phyloP scores from a whole-genome alignment of 1,140 invertebrate genomes.

The Helicoverpa armigera region DNA sequence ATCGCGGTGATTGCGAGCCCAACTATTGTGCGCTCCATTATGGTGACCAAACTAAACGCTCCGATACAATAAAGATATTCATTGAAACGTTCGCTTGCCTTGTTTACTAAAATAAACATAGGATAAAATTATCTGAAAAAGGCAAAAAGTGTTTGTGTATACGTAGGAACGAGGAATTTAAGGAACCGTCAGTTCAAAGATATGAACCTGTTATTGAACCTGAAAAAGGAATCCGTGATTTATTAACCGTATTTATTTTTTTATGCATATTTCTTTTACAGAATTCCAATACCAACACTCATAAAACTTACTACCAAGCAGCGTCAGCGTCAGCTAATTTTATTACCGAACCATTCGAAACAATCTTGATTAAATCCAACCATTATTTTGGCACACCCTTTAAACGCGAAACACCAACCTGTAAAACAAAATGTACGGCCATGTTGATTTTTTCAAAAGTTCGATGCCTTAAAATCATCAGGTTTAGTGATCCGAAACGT shows the following conservation, averaged over 20 bases:
- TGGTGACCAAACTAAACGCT: slow-evolving; percentile 57
- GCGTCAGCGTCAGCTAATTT: background rate
- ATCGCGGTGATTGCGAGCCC: slow-evolving; percentile 62
- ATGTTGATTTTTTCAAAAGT: slow-evolving; percentile 62
- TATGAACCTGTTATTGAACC: too few relatives aligned
- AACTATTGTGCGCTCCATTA: slow-evolving; percentile 61
- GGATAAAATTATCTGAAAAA: too few relatives aligned
- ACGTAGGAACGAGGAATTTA: too few relatives aligned
- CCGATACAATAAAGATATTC: slow-evolving; percentile 12
- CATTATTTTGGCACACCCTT: slow-evolving; percentile 4
- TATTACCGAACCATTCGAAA: background rate
- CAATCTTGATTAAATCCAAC: background rate
- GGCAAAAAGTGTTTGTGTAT: too few relatives aligned
- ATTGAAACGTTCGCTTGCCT: background rate
- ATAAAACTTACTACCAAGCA: background rate
- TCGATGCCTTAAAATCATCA: slow-evolving; percentile 77
- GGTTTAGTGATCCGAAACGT: slow-evolving; percentile 73
- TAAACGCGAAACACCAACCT: slow-evolving; percentile 28
- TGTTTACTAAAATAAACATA: background rate
- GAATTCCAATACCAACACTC: too few relatives aligned
- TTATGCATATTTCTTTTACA: too few relatives aligned
- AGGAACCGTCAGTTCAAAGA: too few relatives aligned
- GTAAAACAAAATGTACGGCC: slow-evolving; percentile 37
- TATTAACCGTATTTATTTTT: too few relatives aligned
- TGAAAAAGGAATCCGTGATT: too few relatives aligned